Percentiles rank a stretch among this genome's conserved stretches.
These are phyloP conservation scores for Plecotus auritus DNA, from an alignment of 2,113 vertebrate species.

Conservation along the genomic window DNA sequence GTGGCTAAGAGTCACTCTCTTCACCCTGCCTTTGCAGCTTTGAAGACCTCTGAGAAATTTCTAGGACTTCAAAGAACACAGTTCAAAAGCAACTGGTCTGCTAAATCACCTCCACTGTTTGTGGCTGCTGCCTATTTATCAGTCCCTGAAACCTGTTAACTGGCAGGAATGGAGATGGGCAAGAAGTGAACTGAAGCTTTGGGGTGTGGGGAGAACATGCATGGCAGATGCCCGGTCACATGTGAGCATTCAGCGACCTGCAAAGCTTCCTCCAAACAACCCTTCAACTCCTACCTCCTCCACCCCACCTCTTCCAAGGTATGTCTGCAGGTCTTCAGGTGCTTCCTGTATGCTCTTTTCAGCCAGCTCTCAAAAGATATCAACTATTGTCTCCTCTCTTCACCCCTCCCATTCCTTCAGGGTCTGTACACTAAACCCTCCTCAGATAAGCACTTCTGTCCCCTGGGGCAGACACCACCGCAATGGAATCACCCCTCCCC, in stretches of 20 bases:
- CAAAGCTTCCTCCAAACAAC: not conserved
- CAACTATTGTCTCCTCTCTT: not conserved
- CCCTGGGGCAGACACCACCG: not conserved
- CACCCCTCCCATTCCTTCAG: not conserved
- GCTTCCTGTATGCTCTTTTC: not conserved
- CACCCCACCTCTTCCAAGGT: not conserved
- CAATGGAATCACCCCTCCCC: not conserved
- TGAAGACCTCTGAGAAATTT: not conserved
- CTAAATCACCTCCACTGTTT: not conserved
- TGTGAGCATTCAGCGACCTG: not conserved
- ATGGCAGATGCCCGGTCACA: not conserved
- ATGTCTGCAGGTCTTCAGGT: fast-evolving
- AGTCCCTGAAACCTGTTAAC: not conserved
- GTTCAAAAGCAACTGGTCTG: not conserved
- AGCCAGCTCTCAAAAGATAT: not conserved
- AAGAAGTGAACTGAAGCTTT: not conserved
- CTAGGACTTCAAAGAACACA: not conserved
- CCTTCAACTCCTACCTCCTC: too few relatives aligned
- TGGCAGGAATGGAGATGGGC: not conserved
- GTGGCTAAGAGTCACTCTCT: not conserved
- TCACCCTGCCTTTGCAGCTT: not conserved
- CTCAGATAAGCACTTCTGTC: not conserved
- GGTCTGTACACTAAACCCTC: not conserved
- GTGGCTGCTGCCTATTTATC: not conserved
- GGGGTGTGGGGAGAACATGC: not conserved